Evolutionary conservation across 2,113 vertebrate species (phyloP).

Genomic region (Phoxinus phoxinus): DNA sequence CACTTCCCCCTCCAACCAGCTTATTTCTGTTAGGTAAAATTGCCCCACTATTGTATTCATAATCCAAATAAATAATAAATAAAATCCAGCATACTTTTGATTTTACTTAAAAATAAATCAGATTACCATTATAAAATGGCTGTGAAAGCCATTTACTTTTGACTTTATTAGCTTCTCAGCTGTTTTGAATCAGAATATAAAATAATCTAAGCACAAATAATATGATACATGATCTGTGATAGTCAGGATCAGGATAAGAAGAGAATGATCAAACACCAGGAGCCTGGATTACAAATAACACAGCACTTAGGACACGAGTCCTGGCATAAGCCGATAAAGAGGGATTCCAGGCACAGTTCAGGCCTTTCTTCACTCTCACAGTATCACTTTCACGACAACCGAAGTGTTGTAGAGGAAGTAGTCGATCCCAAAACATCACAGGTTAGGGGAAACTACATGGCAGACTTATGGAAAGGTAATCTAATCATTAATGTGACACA

Average conservation of each 20-base stretch:
- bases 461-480: too few relatives aligned
- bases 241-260: slow-evolving; percentile 1
- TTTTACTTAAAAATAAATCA: neutral
- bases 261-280: neutral
- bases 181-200: neutral
- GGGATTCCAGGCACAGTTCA: slow-evolving; percentile 10
- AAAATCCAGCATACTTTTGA: neutral
- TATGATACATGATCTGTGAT: neutral
- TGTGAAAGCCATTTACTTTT: neutral
- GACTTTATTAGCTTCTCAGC: neutral
- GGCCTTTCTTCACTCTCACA: neutral
- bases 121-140: neutral
- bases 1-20: neutral
- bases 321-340: slow-evolving; percentile 19
- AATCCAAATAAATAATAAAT: neutral
- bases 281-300: neutral
- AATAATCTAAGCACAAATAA: neutral
- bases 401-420: neutral
- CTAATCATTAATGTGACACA: too few relatives aligned
- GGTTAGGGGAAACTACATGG: neutral
- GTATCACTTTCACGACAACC: slow-evolving; percentile 1
- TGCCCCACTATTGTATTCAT: neutral
- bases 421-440: neutral
- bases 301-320: neutral
- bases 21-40: neutral